These are phyloP conservation scores for Argynnis bischoffii DNA, from an alignment of 2,888 invertebrate genomes.

Conservation along the genomic window DNA sequence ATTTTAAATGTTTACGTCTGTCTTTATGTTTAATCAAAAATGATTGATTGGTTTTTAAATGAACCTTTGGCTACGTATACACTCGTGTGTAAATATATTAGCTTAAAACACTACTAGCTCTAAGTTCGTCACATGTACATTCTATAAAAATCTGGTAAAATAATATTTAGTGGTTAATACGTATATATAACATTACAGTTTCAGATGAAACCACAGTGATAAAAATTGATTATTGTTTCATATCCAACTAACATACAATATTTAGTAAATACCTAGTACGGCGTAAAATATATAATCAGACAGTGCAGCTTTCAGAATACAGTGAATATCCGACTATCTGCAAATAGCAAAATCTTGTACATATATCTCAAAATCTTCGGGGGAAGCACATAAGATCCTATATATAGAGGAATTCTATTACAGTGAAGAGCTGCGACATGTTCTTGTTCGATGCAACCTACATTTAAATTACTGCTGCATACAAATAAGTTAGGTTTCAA, in stretches of 20 bases:
- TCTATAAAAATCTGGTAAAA: too few relatives aligned
- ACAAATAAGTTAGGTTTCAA: slow-evolving; percentile 24
- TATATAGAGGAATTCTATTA: slow-evolving; percentile 27
- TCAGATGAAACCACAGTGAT: too few relatives aligned
- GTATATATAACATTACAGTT: too few relatives aligned
- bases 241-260: not conserved
- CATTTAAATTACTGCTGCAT: slow-evolving; percentile 29
- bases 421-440: slow-evolving; percentile 20
- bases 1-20: too few relatives aligned
- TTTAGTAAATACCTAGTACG: not conserved
- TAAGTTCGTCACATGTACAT: too few relatives aligned
- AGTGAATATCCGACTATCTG: slow-evolving; percentile 5
- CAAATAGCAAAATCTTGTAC: slow-evolving; percentile 25
- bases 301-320: not conserved
- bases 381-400: slow-evolving; percentile 18
- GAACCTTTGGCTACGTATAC: too few relatives aligned
- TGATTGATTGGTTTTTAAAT: too few relatives aligned
- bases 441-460: slow-evolving; percentile 24
- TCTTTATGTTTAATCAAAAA: too few relatives aligned
- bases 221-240: not conserved
- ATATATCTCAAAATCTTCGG: slow-evolving; percentile 19
- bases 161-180: too few relatives aligned
- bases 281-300: not conserved
- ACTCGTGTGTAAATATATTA: too few relatives aligned
- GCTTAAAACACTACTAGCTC: too few relatives aligned